Conservation (phyloP, 2,113 vertebrate genomes). For the Balaenoptera acutorostrata region DNA sequence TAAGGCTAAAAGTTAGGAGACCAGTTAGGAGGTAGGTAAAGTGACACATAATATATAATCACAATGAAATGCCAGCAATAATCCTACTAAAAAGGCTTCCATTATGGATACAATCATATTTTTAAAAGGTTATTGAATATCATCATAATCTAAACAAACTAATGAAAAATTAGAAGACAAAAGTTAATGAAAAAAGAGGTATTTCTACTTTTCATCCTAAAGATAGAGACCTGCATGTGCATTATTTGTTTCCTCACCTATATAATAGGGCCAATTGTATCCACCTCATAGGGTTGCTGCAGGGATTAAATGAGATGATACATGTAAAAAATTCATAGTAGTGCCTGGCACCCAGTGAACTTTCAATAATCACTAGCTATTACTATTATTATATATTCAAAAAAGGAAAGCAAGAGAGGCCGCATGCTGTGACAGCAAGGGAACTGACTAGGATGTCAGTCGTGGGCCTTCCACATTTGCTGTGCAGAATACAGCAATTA, state of each 20-base stretch:
- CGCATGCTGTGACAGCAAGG: no score
- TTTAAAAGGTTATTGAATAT: neutral
- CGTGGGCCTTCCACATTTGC: neutral
- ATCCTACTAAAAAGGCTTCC: neutral
- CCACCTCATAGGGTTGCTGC: neutral
- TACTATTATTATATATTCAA: fast-evolving
- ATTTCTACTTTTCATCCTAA: neutral
- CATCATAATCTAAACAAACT: neutral
- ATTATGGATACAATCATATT: neutral
- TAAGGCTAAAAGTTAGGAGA: neutral
- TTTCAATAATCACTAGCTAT: neutral
- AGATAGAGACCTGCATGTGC: neutral
- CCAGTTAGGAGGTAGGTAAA: neutral
- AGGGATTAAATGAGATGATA: neutral
- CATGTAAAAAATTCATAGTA: no score
- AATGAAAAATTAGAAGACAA: neutral
- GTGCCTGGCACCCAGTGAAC: neutral
- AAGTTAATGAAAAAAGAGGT: neutral
- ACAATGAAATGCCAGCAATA: neutral
- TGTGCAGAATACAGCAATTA: fast-evolving
- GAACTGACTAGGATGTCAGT: fast-evolving
- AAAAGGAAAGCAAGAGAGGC: neutral
- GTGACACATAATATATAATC: neutral
- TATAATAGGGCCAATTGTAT: neutral
- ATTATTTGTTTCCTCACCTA: neutral